Evolutionary conservation across 2,888 invertebrate species (phyloP), one percentile per base, ranked within the genome.

Genomic region (Lamellibrachia columna): DNA sequence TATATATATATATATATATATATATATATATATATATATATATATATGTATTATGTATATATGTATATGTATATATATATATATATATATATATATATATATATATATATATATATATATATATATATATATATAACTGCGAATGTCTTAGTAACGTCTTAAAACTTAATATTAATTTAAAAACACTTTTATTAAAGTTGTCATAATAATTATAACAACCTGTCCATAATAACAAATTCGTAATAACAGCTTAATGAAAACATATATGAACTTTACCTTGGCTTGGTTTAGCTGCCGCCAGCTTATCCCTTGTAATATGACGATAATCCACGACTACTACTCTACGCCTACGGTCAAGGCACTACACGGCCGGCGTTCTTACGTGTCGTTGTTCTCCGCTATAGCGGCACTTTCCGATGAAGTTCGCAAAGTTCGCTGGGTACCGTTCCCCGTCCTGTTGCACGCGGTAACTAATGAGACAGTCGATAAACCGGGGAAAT

Each of bases 401-500:
- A 15, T 15, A 58, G 58, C 58, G 58, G 58, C 6, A 58, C 58
- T 1, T 15, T 11, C 15, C 15, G 22, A 6, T n/a, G 6, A n/a
- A 22, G n/a, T 75, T 75, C 75, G 22, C 75, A 75, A 75, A 75
- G 75, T 75, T 75, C 75, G 22, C 22, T 75, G 75, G 22, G 40
- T 40, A 40, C 40, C 40, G 40, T 40, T 40, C 40, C 40, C 40
- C 40, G 40, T 40, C 40, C 40, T 40, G 40, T 40, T 40, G 40
- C 40, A 40, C 75, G 6, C 75, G 75, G 75, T 22, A 15, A 15
- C 75, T 15, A 75, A 75, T 22, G 22, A 22, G 22, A 55, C 55
- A 75, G 75, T 75, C 15, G 75, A 15, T 75, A 75, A 75, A 75
- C 75, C 75, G 75, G 75, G n/a, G 75, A 75, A 75, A 75, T 75